Conservation (phyloP, 2,797 vertebrate genomes). For the Chloroceryle inda region DNA sequence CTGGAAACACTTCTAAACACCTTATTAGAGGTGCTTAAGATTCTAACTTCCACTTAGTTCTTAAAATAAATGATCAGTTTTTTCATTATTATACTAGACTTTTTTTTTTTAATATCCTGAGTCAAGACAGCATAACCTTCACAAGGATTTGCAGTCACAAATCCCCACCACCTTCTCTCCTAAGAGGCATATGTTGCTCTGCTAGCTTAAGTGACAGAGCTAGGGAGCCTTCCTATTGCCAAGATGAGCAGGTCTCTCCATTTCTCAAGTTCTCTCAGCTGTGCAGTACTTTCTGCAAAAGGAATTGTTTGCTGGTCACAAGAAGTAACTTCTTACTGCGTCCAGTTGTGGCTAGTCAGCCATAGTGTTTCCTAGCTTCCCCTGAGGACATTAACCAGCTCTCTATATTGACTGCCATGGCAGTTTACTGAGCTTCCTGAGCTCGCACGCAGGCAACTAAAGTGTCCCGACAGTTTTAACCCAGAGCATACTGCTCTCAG, state of each 20-base stretch:
- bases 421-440: not conserved
- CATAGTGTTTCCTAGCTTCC: not conserved
- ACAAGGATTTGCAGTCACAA: not conserved
- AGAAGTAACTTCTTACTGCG: not conserved
- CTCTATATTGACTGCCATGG: rapidly evolving
- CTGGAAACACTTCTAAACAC: not conserved
- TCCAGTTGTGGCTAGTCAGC: not conserved
- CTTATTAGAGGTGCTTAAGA: not conserved
- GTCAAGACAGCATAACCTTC: not conserved
- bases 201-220: not conserved
- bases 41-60: not conserved
- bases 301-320: not conserved
- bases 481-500: not conserved
- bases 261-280: not conserved
- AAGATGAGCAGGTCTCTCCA: not conserved
- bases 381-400: not conserved
- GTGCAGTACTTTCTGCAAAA: not conserved
- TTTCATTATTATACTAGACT: not conserved
- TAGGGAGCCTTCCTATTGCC: not conserved
- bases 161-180: not conserved
- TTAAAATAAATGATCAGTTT: not conserved
- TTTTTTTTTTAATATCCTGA: rapidly evolving
- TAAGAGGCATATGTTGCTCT: rapidly evolving
- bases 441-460: not conserved
- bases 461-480: not conserved